A percentile compares a stretch with the other conserved stretches of the same genome.
Evolutionary conservation across 2,113 vertebrate species (phyloP).

Genomic region (Spermophilus dauricus): DNA sequence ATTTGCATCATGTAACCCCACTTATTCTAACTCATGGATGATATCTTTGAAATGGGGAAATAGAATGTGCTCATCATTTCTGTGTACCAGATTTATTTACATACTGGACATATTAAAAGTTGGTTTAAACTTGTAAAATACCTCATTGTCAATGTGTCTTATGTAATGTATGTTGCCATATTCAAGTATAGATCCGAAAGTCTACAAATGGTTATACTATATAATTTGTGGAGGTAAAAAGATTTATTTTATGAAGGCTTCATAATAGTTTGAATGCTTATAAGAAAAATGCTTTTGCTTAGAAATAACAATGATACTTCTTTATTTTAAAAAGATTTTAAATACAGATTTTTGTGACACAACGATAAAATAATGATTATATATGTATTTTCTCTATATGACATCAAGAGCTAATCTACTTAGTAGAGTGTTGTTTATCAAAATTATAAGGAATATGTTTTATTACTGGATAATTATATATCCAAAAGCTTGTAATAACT

Average conservation of each 20-base stretch:
- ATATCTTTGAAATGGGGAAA: neutral
- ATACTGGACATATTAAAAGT: neutral
- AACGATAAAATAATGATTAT: neutral
- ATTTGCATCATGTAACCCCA: neutral
- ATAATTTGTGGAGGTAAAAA: neutral
- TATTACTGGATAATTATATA: neutral
- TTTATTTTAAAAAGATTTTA: constrained; percentile 18
- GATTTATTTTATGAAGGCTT: neutral
- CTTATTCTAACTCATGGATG: neutral
- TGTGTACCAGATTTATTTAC: neutral
- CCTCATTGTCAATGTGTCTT: neutral
- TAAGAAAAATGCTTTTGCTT: neutral
- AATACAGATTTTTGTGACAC: neutral
- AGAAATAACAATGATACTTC: neutral
- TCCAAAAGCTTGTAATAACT: neutral
- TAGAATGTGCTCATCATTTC: neutral
- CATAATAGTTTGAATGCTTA: neutral
- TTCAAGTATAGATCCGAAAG: neutral
- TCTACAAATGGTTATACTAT: neutral
- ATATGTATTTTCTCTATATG: neutral
- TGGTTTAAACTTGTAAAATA: neutral
- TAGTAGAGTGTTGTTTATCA: neutral
- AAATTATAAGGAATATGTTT: neutral
- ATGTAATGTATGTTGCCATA: neutral
- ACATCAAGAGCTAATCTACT: neutral